phyloP scores from a whole-genome alignment of 2,797 vertebrate genomes.

The Acanthurus tractus region DNA sequence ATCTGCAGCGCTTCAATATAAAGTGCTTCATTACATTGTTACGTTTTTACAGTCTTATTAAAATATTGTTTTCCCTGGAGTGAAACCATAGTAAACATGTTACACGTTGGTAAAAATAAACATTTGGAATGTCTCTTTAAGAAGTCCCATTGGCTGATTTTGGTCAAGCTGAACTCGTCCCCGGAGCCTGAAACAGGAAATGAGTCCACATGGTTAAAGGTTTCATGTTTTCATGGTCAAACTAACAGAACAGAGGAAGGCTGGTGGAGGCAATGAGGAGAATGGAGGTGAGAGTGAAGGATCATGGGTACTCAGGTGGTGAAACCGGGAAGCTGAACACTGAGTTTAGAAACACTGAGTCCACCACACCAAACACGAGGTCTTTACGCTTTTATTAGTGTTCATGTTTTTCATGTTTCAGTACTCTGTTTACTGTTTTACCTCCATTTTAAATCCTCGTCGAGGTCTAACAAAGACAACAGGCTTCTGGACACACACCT shows the following conservation, averaged over 20 bases:
- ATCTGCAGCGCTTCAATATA: conserved; percentile 88
- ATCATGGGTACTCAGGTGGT: conserved; percentile 35
- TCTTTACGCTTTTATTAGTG: neutral
- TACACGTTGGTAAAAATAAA: conserved; percentile 90
- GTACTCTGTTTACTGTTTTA: too few species aligned
- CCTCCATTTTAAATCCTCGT: too few species aligned
- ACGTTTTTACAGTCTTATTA: conserved; percentile 89
- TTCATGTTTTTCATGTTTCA: too few species aligned
- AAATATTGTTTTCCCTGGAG: conserved; percentile 90
- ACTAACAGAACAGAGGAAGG: conserved; percentile 3
- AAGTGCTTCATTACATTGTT: conserved; percentile 90
- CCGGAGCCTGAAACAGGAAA: conserved; percentile 91
- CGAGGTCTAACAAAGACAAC: too few species aligned
- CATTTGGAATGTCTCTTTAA: conserved; percentile 96
- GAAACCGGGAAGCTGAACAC: neutral
- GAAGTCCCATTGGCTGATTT: conserved; percentile 92
- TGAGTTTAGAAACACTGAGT: neutral
- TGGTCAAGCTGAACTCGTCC: conserved; percentile 97
- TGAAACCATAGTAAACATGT: conserved; percentile 91
- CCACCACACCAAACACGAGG: neutral
- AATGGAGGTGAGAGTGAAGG: conserved; percentile 27
- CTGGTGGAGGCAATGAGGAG: neutral
- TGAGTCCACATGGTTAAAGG: conserved; percentile 40
- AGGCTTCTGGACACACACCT: too few species aligned
- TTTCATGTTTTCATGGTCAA: neutral